phyloP scores from a whole-genome alignment of 2,797 vertebrate species.

The Gobio occitaniae region DNA sequence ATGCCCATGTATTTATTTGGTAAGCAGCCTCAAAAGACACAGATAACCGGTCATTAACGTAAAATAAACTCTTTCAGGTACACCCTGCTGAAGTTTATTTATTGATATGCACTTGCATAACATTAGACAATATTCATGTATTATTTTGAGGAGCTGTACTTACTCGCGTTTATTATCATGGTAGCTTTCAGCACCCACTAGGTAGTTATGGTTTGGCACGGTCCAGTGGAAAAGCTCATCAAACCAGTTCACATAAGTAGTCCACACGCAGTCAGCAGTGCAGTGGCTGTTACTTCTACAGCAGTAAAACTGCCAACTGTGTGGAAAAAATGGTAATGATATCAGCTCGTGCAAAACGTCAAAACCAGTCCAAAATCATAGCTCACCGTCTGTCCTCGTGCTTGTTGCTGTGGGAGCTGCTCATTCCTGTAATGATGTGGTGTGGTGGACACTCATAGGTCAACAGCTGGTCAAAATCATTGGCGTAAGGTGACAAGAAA shows the following conservation, averaged over 20 bases:
- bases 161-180: constrained; percentile 51
- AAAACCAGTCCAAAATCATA: neutral
- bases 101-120: neutral
- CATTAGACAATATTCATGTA: neutral
- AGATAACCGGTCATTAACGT: neutral
- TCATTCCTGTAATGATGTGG: constrained; percentile 47
- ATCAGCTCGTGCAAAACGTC: neutral
- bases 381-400: constrained; percentile 46
- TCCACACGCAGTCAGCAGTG: constrained; percentile 45
- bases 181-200: constrained; percentile 53
- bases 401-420: constrained; percentile 40
- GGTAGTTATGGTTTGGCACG: constrained; percentile 38
- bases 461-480: constrained; percentile 51
- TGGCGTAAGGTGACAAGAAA: constrained; percentile 39
- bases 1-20: neutral
- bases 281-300: constrained; percentile 28
- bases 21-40: neutral
- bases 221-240: constrained; percentile 45
- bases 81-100: neutral
- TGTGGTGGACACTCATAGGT: constrained; percentile 36
- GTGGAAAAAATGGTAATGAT: neutral
- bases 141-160: constrained; percentile 5
- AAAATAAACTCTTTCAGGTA: neutral
- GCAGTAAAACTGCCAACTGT: constrained; percentile 58
- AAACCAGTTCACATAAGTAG: constrained; percentile 51